Evolutionary conservation across 2,113 vertebrate species (phyloP).

Genomic region (Phainopepla nitens): DNA sequence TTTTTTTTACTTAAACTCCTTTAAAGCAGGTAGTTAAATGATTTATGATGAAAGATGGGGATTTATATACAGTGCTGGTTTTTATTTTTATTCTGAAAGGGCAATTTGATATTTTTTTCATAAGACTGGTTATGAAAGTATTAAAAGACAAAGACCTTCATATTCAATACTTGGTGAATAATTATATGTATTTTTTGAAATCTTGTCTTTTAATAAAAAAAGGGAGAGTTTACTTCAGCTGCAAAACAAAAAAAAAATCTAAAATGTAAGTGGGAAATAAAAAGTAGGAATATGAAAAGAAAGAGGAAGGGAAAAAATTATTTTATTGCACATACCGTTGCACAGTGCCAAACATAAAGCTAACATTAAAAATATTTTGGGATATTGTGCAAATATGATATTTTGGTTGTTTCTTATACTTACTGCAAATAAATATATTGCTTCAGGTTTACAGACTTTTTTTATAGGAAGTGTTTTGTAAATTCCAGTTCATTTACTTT

Average conservation of each 20-base stretch:
- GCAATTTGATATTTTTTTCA: neutral
- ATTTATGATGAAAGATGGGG: neutral
- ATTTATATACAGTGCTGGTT: neutral
- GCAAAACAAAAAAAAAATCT: neutral
- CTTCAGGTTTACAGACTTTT: neutral
- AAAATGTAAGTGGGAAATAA: neutral
- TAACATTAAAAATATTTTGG: neutral
- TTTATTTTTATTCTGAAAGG: neutral
- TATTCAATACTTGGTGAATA: neutral
- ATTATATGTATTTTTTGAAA: neutral
- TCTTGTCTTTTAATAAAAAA: neutral
- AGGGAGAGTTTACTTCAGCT: neutral
- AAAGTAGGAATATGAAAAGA: neutral
- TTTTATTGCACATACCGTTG: neutral
- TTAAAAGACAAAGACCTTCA: neutral
- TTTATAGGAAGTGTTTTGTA: neutral
- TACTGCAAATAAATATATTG: neutral
- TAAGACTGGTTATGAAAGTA: neutral
- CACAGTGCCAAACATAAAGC: neutral
- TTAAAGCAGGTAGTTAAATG: neutral
- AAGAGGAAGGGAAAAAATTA: neutral
- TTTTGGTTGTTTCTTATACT: neutral
- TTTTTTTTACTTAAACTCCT: neutral
- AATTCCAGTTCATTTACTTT: neutral
- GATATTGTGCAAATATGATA: neutral